These are phyloP conservation scores for Phlogophora meticulosa DNA, from an alignment of 2,888 invertebrate species.

Conservation along the genomic window DNA sequence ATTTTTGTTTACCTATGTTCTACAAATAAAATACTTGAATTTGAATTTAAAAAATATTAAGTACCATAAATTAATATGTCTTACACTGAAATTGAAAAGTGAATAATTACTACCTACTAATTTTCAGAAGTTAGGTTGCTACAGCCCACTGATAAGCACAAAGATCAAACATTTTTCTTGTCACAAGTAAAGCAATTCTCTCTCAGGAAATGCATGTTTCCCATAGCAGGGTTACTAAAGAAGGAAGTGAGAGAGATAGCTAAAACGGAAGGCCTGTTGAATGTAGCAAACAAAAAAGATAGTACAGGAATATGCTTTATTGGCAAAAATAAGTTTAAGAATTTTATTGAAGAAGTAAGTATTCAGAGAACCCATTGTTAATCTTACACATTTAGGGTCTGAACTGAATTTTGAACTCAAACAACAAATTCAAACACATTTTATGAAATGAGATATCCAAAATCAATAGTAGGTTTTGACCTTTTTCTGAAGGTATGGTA, in stretches of 20 bases:
- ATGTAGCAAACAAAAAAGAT: conserved; percentile 94
- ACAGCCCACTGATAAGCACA: conserved; percentile 93
- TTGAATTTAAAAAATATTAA: too few relatives aligned
- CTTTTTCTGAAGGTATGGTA: background rate
- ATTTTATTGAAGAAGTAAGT: conserved; percentile 96
- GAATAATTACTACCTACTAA: background rate
- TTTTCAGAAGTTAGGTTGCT: conserved; percentile 93
- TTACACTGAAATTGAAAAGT: background rate
- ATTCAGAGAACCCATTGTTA: too few relatives aligned
- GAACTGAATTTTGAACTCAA: background rate
- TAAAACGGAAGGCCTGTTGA: conserved; percentile 92
- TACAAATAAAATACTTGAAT: too few relatives aligned
- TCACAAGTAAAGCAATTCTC: conserved; percentile 95
- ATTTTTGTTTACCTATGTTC: too few relatives aligned
- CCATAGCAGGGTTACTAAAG: conserved; percentile 95
- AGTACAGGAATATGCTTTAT: conserved; percentile 99
- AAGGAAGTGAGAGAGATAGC: conserved; percentile 95
- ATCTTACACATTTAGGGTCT: background rate
- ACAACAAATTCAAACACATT: too few relatives aligned
- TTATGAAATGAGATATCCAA: too few relatives aligned
- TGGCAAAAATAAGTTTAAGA: conserved; percentile 96
- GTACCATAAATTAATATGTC: background rate
- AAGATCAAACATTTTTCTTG: conserved; percentile 99
- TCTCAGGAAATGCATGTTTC: conserved; percentile 96
- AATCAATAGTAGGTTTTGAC: background rate